Conservation (phyloP, 1,140 invertebrate genomes). For the Megalopta genalis region DNA sequence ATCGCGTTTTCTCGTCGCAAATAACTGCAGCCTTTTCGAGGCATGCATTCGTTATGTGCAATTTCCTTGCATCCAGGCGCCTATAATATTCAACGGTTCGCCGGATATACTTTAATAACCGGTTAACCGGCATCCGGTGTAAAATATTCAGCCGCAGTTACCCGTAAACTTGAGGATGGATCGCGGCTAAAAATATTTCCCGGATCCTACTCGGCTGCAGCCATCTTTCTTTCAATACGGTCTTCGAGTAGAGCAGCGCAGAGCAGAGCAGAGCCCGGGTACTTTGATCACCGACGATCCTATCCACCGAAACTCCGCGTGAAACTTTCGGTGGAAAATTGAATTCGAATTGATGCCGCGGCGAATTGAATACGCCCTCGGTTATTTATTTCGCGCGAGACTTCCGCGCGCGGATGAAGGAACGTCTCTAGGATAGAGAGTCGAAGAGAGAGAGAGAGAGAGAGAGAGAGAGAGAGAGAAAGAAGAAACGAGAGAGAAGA, state of each 20-base stretch:
- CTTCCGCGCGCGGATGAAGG: constrained; percentile 6
- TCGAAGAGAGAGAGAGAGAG: too few relatives aligned
- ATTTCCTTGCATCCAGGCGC: neutral
- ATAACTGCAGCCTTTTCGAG: too few relatives aligned
- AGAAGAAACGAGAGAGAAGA: too few relatives aligned
- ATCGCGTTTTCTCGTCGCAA: too few relatives aligned
- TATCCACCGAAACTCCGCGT: constrained; percentile 18
- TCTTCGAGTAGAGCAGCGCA: neutral
- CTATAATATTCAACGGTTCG: neutral
- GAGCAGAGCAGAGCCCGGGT: constrained; percentile 10
- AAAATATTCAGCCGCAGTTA: constrained; percentile 36
- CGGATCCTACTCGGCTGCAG: neutral
- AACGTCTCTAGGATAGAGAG: neutral
- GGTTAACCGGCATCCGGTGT: neutral
- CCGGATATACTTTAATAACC: neutral
- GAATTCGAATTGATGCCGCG: constrained; percentile 53
- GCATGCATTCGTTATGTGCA: neutral
- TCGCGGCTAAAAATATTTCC: constrained; percentile 23
- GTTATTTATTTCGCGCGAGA: constrained; percentile 57
- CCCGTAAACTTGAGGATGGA: constrained; percentile 23
- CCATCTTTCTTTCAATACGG: neutral
- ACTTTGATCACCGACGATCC: constrained; percentile 46
- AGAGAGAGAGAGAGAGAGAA: neutral
- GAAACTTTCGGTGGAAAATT: constrained; percentile 56
- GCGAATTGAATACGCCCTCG: constrained; percentile 46